Percentiles rank a stretch among this genome's conserved stretches.
phyloP scores from a whole-genome alignment of 1,140 invertebrate species.

The Pseudomyrmex cubaensis region DNA sequence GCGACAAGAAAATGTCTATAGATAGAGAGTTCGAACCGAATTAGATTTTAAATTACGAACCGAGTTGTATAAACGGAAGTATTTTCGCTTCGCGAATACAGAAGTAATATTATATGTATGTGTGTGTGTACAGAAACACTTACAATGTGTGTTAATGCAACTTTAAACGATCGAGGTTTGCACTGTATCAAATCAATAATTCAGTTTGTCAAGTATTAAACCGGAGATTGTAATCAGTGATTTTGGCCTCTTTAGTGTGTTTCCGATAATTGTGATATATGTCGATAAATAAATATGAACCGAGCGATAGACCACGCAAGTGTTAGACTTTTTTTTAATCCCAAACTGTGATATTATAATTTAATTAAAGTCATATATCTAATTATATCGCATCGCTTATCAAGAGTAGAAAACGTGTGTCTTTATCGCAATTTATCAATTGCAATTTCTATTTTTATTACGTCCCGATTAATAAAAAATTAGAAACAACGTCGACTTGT shows the following conservation, averaged over 20 bases:
- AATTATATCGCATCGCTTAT: slow-evolving; percentile 51
- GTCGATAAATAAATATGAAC: slow-evolving; percentile 27
- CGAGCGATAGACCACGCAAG: neutral
- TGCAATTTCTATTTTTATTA: neutral
- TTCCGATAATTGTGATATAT: slow-evolving; percentile 6
- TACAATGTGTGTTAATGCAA: neutral
- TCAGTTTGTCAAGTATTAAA: slow-evolving; percentile 1
- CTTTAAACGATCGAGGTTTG: neutral
- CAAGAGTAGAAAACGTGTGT: neutral
- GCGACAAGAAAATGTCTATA: neutral
- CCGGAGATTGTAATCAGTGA: slow-evolving; percentile 6
- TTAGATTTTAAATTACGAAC: slow-evolving; percentile 5
- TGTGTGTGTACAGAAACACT: neutral
- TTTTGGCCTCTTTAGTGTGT: neutral
- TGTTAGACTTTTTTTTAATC: neutral
- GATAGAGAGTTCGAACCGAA: neutral
- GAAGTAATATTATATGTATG: neutral
- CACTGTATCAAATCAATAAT: neutral
- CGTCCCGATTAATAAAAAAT: neutral
- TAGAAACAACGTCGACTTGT: neutral
- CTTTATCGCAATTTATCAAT: slow-evolving; percentile 9
- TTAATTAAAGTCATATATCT: slow-evolving; percentile 47
- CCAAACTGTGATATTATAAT: slow-evolving; percentile 15
- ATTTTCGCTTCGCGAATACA: slow-evolving; percentile 13
- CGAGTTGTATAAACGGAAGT: neutral